Evolutionary conservation across 2,888 invertebrate genomes (phyloP), one percentile per base, ranked within the genome.

Genomic region (Erebia palarica): DNA sequence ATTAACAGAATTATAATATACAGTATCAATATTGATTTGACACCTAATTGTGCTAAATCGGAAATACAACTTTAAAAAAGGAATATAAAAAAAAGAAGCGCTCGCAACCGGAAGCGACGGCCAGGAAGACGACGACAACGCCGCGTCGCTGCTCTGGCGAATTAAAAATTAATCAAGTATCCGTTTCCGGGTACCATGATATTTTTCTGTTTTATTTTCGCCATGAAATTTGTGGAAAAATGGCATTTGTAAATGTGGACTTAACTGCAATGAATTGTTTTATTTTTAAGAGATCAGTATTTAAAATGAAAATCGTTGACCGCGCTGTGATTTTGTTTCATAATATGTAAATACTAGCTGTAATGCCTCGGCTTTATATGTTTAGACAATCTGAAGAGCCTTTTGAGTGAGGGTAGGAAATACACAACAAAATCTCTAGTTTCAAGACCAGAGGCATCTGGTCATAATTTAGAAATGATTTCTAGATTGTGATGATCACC

Each of bases 101-200:
- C 84, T 84, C 79, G 77, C 85, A 84, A 89, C 86, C 91, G 92
- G 92, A 92, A 88, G 87, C 83, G 86, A 81, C 85, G 84, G 85
- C 87, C 92, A 92, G 92, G 92, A 92, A 92, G 92, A 91, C 84
- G 90, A 75, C 90, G 89, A 90, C 92, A 90, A 86, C 85, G 88
- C 86, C 81, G 87, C 85, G 85, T 86, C 86, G 88, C 86, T 84
- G 84, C 82, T 84, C 85, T 81, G 84, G 81, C 82, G 86, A 88
- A 91, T 92, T 91, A 92, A 92, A 92, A 91, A 92, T 92, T 92
- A 91, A 92, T 90, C 84, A 85, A 87, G 89, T 82, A 88, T 91
- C 91, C 90, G 91, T 85, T 92, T 91, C 92, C 92, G 90, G 89
- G 78, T 82, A 83, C 83, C 84, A 84, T 87, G 87, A 85, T 83